Evolutionary conservation across 2,888 invertebrate species (phyloP).

Genomic region (Venusia cambrica): DNA sequence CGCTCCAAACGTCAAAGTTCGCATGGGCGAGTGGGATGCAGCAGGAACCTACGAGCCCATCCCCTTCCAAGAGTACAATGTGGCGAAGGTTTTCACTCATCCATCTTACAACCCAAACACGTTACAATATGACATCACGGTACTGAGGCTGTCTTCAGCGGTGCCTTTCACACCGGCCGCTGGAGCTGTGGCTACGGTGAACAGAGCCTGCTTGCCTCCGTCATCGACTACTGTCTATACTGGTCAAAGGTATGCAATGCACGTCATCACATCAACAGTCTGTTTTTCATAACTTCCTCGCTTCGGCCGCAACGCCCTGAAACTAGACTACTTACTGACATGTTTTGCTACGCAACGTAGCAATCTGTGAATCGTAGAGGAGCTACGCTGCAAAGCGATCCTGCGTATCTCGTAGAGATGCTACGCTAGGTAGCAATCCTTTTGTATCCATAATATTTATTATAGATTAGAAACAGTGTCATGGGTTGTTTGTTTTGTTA

Average conservation of each 20-base stretch:
- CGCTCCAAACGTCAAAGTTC: conserved; percentile 82
- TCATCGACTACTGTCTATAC: conserved; percentile 53
- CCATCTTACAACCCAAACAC: conserved; percentile 86
- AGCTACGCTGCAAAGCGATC: too few species aligned
- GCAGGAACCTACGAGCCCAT: conserved; percentile 83
- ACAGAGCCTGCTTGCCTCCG: conserved; percentile 83
- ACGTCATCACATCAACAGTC: too few species aligned
- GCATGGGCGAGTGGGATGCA: conserved; percentile 90
- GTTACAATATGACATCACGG: conserved; percentile 90
- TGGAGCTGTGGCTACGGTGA: conserved; percentile 80
- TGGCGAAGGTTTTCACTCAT: conserved; percentile 81
- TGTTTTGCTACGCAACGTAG: too few species aligned
- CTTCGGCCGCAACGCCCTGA: too few species aligned
- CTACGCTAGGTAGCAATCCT: too few species aligned
- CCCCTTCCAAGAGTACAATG: conserved; percentile 82
- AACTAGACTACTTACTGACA: too few species aligned
- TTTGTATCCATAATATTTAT: too few species aligned
- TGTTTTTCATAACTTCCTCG: too few species aligned
- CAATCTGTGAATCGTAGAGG: too few species aligned
- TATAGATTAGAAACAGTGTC: too few species aligned
- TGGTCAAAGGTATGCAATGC: conserved; percentile 77
- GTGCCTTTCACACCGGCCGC: conserved; percentile 70
- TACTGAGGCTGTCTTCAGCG: conserved; percentile 84
- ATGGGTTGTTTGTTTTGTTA: too few species aligned
- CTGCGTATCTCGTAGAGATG: too few species aligned